Evolutionary conservation across 2,113 vertebrate species (phyloP), one percentile per base, ranked within the genome.

Genomic region (Pithys albifrons): DNA sequence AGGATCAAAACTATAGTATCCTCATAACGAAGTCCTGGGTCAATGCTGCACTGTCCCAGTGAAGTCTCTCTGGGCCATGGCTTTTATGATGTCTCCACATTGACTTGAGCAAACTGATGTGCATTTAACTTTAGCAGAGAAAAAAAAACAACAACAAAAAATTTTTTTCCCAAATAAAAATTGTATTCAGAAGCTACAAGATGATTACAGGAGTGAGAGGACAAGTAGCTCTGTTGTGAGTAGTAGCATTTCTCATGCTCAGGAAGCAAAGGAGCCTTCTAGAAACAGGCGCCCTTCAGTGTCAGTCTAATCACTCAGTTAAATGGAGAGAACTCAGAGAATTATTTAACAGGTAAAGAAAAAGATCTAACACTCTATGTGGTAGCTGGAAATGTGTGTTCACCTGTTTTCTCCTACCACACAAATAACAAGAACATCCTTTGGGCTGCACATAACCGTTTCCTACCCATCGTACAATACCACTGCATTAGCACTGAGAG

Each of bases 61-160:
- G 17, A 80, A 58, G 27, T 37, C 65, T 52, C 33, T 58, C 43
- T 55, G 31, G n/a, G 48, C 29, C 41, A 28, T 17, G 35, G 19
- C 25, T 89, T 81, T 85, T 37, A 41, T 9, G 10, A 46, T 5
- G 7, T 28, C 37, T 49, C 55, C 43, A 41, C 19, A 11, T 2
- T 25, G 29, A 78, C 43, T 51, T 51, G 18, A 59, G 33, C 33
- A 87, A 86, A 70, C 5, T 2, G 2, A 23, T 5, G 18, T 3
- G 17, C n/a, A 20, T 64, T 75, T 71, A 77, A 55, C 12, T 76
- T 46, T 7, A 64, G 41, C 14, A 89, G 49, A 77, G 33, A 33
- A 84, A 82, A 48, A 48, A 41, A 0, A 20, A 6, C 6, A n/a
- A 73, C 41, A 41, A 14, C 22, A 14, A 0, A 0, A 0, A 0